phyloP scores from a whole-genome alignment of 2,113 vertebrate species.

The Scomber scombrus region DNA sequence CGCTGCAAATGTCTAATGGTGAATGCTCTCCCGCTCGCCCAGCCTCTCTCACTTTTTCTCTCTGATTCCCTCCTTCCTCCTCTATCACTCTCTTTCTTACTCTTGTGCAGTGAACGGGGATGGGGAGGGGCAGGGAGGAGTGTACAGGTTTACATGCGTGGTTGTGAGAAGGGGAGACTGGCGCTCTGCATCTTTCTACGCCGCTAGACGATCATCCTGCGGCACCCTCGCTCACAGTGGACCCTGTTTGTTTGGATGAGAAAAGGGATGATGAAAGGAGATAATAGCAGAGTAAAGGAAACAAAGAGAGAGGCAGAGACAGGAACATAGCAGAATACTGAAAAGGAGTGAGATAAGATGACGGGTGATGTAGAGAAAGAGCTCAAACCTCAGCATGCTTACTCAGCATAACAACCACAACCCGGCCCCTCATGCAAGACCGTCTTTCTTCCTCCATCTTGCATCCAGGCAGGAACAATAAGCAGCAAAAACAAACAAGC shows the following conservation, averaged over 20 bases:
- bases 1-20: constrained; percentile 78
- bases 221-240: background rate
- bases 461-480: constrained; percentile 26
- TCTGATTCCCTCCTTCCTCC: constrained; percentile 69
- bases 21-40: constrained; percentile 80
- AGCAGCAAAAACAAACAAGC: constrained; percentile 50
- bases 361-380: background rate
- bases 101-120: constrained; percentile 60
- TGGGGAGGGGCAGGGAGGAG: constrained; percentile 61
- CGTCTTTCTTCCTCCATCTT: constrained; percentile 23
- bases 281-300: background rate
- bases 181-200: constrained; percentile 45
- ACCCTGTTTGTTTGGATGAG: constrained; percentile 5
- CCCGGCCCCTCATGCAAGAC: constrained; percentile 10
- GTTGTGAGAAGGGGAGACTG: constrained; percentile 14
- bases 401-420: constrained; percentile 46
- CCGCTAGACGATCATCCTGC: background rate
- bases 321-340: background rate
- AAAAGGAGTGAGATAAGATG: background rate
- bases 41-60: constrained; percentile 56
- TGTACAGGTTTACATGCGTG: constrained; percentile 60
- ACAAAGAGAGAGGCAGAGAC: background rate
- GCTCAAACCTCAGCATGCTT: constrained; percentile 20
- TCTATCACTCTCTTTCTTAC: constrained; percentile 64
- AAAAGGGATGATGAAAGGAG: background rate